Evolutionary conservation across 2,888 invertebrate genomes (phyloP).

Genomic region (Folsomia manolachei): DNA sequence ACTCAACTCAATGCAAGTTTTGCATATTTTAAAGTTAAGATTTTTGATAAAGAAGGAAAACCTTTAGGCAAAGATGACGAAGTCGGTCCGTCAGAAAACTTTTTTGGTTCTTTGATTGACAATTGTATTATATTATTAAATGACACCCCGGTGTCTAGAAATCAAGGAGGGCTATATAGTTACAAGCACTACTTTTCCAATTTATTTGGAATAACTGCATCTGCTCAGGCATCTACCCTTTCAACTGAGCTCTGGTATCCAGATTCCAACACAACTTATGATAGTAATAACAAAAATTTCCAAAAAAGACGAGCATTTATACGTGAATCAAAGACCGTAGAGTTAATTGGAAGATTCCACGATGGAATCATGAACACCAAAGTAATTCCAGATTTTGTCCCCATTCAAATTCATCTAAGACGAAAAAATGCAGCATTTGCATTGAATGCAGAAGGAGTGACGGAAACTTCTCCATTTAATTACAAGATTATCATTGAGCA

Average conservation of each 20-base stretch:
- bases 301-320: too few relatives aligned
- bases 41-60: not conserved
- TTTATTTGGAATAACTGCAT: not conserved
- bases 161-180: not conserved
- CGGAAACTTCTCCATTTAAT: too few relatives aligned
- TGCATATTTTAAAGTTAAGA: not conserved
- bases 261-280: not conserved
- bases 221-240: not conserved
- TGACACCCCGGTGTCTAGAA: not conserved
- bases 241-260: not conserved
- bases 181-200: not conserved
- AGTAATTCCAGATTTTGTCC: too few relatives aligned
- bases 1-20: not conserved
- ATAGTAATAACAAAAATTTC: not conserved
- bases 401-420: too few relatives aligned
- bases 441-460: too few relatives aligned
- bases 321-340: too few relatives aligned
- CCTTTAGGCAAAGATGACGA: not conserved
- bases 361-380: too few relatives aligned
- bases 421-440: too few relatives aligned
- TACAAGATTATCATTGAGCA: not conserved
- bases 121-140: not conserved
- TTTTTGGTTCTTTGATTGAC: not conserved
- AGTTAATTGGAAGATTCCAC: too few relatives aligned
- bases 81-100: not conserved